Percentiles rank a stretch among this genome's conserved stretches.
phyloP scores from a whole-genome alignment of 2,113 vertebrate genomes.

The Lates calcarifer region DNA sequence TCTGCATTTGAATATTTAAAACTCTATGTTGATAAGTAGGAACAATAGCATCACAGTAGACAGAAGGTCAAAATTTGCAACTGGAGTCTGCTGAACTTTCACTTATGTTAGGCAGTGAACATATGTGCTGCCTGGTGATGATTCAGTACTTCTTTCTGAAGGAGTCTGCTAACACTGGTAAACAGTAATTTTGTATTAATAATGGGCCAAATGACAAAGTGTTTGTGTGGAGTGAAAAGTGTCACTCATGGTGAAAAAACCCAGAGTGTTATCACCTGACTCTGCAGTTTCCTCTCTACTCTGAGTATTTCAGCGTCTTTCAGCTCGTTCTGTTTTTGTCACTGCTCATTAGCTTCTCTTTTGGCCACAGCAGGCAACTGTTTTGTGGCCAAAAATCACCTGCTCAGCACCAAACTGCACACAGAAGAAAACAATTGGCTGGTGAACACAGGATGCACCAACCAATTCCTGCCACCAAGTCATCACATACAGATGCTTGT shows the following conservation, averaged over 20 bases:
- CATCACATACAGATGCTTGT: no score
- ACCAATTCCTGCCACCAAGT: neutral
- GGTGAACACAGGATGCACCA: neutral
- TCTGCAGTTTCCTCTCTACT: neutral
- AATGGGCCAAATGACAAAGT: neutral
- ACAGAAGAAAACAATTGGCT: neutral
- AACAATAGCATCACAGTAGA: neutral
- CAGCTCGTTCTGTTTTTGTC: neutral
- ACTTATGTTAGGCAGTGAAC: neutral
- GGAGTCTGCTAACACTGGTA: neutral
- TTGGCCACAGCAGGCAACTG: no score
- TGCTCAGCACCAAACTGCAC: neutral
- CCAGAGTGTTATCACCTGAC: neutral
- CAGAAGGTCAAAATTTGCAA: constrained; percentile 9
- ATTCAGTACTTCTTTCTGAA: neutral
- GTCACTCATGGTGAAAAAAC: neutral
- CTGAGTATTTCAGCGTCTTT: neutral
- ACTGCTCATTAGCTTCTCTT: neutral
- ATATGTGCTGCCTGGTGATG: neutral
- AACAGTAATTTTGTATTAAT: neutral
- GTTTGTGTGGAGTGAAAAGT: neutral
- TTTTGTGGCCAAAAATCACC: no score
- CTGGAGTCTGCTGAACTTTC: neutral
- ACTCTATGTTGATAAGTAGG: neutral
- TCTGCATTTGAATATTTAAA: constrained; percentile 19